A percentile compares a stretch with the other conserved stretches of the same genome.
Evolutionary conservation across 2,888 invertebrate species (phyloP).

Genomic region (Neoascia interrupta): DNA sequence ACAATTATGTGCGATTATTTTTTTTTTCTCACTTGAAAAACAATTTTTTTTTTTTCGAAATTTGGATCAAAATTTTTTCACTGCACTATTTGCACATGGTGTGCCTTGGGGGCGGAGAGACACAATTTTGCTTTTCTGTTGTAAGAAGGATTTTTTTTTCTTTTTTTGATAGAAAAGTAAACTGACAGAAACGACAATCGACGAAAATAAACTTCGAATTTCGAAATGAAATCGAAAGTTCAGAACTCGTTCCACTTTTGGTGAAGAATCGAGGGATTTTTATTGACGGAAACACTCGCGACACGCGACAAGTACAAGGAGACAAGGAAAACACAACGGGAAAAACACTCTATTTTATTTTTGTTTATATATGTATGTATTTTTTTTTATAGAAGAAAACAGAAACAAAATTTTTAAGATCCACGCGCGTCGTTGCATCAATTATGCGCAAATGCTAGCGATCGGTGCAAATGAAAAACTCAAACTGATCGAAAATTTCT

Average conservation of each 20-base stretch:
- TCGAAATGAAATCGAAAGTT: conserved; percentile 67
- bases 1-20: neutral
- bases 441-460: conserved; percentile 73
- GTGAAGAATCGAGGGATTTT: no score
- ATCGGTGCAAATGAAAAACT: conserved; percentile 78
- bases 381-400: neutral
- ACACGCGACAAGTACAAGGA: conserved; percentile 3
- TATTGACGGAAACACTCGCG: no score
- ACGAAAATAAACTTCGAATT: no score
- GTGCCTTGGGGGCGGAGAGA: no score
- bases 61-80: conserved; percentile 25
- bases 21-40: neutral
- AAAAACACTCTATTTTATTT: neutral
- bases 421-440: conserved; percentile 64
- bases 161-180: conserved; percentile 8
- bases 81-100: conserved; percentile 22
- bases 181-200: conserved; percentile 2
- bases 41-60: conserved; percentile 23
- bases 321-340: neutral
- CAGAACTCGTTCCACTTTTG: conserved; percentile 20
- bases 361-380: neutral
- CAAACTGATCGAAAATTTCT: conserved; percentile 79
- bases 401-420: conserved; percentile 9
- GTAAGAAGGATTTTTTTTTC: conserved; percentile 7
- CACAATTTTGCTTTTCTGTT: conserved; percentile 13